Evolutionary conservation across 2,797 vertebrate species (phyloP), one percentile per base, ranked within the genome.

Genomic region (Apogon talboti): DNA sequence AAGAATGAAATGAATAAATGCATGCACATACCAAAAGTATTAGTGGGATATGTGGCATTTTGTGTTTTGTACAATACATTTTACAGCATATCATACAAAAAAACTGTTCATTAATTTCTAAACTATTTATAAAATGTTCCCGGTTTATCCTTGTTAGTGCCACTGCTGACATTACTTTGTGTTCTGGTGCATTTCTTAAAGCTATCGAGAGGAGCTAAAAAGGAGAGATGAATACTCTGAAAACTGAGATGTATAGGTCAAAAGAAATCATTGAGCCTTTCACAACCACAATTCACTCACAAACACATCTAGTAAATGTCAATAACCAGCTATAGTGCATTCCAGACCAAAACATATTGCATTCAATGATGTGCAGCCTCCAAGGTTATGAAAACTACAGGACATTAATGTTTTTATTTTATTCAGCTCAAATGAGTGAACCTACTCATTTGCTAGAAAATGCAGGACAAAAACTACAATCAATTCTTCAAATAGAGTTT

Each of bases 221-320:
- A 57, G 49, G 45, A 16, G 18, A 70, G 74, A 70, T 81, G 77
- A 86, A 88, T 84, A 63, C 76, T 64, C 1, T 42, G 35, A 33
- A 50, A 60, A 57, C 13, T 33, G 53, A 69, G 59, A 72, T 15
- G 50, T 58, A 49, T 9, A 54, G 45, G 60, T 83, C 62, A 82
- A 85, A 87, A 64, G 68, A 87, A 85, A 79, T 73, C 52, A 82
- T 66, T 76, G 53, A 84, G 46, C 45, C 75, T 70, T 83, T 86
- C 76, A 80, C 56, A 58, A 72, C 21, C 55, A 50, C 41, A 59
- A 35, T 65, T 55, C 59, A 68, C 61, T 46, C 42, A 81, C 69
- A 82, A 70, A 82, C 62, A 73, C 21, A 67, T 43, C 51, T 44
- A 9, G 50, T 60, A 57, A 71, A 79, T 74, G 66, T 72, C 65